A percentile compares a stretch with the other conserved stretches of the same genome.
These are phyloP conservation scores for Chloroclystis v-ata DNA, from an alignment of 2,888 invertebrate genomes.

Conservation along the genomic window DNA sequence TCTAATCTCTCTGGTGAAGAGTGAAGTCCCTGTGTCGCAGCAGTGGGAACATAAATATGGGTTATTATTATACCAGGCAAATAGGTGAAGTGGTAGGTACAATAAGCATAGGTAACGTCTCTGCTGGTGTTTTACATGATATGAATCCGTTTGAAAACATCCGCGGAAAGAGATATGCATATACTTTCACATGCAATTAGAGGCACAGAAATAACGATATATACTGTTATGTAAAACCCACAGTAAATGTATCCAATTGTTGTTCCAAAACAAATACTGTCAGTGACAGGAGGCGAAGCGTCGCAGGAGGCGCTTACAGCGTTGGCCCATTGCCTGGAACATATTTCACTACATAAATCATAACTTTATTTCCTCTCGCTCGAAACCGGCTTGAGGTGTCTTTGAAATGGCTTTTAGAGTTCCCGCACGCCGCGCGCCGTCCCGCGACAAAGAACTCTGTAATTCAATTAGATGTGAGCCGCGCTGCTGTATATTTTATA, in stretches of 20 bases:
- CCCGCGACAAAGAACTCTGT: slow-evolving; percentile 66
- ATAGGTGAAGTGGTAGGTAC: too few species aligned
- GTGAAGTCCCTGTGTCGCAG: too few species aligned
- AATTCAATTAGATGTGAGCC: slow-evolving; percentile 67
- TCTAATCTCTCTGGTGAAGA: too few species aligned
- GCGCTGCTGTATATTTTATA: slow-evolving; percentile 52
- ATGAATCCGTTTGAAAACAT: too few species aligned
- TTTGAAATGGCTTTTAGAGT: slow-evolving; percentile 71
- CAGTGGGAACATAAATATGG: too few species aligned
- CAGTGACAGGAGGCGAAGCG: slow-evolving; percentile 51
- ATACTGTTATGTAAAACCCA: too few species aligned
- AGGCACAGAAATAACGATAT: too few species aligned
- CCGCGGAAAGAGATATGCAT: too few species aligned
- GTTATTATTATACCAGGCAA: too few species aligned
- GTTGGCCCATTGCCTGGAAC: slow-evolving; percentile 52
- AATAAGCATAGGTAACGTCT: too few species aligned
- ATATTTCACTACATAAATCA: slow-evolving; percentile 76
- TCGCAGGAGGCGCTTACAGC: slow-evolving; percentile 42
- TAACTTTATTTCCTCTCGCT: slow-evolving; percentile 76
- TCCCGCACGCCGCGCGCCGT: slow-evolving; percentile 48
- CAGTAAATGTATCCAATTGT: slow-evolving; percentile 30
- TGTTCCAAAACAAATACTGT: slow-evolving; percentile 52
- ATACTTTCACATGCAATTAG: too few species aligned
- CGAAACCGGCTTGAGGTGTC: slow-evolving; percentile 60
- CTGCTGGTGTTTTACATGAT: too few species aligned